Evolutionary conservation across 2,113 vertebrate genomes (phyloP).

Genomic region (Dasyprocta punctata): DNA sequence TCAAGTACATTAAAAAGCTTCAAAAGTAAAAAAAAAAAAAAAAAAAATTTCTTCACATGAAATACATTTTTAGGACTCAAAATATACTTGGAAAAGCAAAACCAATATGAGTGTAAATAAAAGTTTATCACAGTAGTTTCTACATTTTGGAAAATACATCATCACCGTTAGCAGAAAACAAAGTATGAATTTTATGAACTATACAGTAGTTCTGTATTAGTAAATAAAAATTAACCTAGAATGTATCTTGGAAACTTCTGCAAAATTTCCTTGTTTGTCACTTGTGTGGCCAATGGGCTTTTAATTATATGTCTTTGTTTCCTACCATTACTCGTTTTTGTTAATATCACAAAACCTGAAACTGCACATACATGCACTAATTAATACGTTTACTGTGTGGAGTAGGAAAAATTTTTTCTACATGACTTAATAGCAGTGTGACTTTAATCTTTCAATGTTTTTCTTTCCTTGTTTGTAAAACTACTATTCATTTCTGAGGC

Average conservation of each 20-base stretch:
- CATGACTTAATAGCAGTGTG: not conserved
- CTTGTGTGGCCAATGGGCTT: not conserved
- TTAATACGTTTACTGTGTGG: not conserved
- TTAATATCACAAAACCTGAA: not conserved
- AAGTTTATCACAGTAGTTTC: not conserved
- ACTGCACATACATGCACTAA: not conserved
- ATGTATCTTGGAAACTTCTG: conserved; percentile 16
- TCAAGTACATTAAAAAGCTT: too few species aligned
- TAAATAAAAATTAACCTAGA: conserved; percentile 50
- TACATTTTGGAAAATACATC: not conserved
- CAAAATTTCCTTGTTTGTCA: not conserved
- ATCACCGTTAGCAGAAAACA: not conserved
- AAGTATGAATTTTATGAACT: conserved; percentile 25
- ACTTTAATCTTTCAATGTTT: not conserved
- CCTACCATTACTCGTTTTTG: not conserved
- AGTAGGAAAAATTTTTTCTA: not conserved
- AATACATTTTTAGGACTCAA: not conserved
- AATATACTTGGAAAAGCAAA: conserved; percentile 12
- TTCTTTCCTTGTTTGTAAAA: conserved; percentile 17
- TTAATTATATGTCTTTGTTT: conserved; percentile 32
- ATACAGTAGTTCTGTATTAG: not conserved
- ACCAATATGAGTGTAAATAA: conserved; percentile 1
- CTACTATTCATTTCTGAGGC: not conserved
- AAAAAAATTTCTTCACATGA: not conserved
- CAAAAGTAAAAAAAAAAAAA: too few species aligned